These are phyloP conservation scores for Conus betulinus DNA, from an alignment of 1,140 invertebrate species.

Conservation along the genomic window DNA sequence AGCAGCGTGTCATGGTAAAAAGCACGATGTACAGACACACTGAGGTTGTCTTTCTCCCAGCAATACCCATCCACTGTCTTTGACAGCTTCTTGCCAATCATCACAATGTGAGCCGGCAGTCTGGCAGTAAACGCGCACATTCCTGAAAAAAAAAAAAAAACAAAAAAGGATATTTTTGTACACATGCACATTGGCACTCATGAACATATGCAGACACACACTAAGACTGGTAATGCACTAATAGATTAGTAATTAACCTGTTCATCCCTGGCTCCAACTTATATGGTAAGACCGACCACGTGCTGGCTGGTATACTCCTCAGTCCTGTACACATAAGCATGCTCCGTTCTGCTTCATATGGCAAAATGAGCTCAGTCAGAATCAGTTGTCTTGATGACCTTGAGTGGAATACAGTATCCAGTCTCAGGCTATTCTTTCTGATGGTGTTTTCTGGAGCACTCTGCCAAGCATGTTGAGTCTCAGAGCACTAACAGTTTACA, in stretches of 20 bases:
- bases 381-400: too few relatives aligned
- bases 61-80: conserved; percentile 27
- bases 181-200: neutral
- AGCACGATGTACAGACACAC: conserved; percentile 33
- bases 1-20: conserved; percentile 45
- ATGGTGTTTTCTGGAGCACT: too few relatives aligned
- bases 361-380: too few relatives aligned
- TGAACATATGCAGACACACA: neutral
- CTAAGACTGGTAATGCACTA: neutral
- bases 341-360: too few relatives aligned
- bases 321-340: too few relatives aligned
- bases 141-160: conserved; percentile 31
- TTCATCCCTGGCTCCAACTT: neutral
- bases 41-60: conserved; percentile 38
- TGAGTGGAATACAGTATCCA: too few relatives aligned
- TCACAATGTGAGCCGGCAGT: conserved; percentile 30
- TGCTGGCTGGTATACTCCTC: too few relatives aligned
- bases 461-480: too few relatives aligned
- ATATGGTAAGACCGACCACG: neutral
- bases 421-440: too few relatives aligned
- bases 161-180: neutral
- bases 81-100: conserved; percentile 44
- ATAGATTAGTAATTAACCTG: neutral
- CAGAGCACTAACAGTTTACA: too few relatives aligned
- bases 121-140: conserved; percentile 39